These are phyloP conservation scores for Saturnia japonica DNA, from an alignment of 2,888 invertebrate species.

Conservation along the genomic window DNA sequence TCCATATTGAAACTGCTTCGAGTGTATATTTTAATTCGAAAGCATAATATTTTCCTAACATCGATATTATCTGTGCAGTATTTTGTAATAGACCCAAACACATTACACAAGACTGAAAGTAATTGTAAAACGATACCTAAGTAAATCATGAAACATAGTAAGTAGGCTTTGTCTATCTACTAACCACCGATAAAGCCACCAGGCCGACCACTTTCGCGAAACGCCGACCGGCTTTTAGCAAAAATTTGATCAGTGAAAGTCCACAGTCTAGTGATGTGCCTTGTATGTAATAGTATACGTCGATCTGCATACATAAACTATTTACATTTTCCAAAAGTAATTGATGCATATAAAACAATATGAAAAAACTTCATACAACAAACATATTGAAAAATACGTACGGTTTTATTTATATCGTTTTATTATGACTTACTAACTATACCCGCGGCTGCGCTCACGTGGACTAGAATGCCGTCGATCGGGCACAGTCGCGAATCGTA, in stretches of 20 bases:
- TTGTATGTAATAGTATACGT: conserved; percentile 28
- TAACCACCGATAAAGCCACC: conserved; percentile 53
- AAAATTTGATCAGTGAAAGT: conserved; percentile 82
- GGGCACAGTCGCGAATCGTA: too few relatives aligned
- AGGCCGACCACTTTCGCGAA: conserved; percentile 77
- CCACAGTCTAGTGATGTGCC: conserved; percentile 44
- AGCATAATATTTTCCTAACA: neutral
- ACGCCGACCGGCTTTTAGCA: conserved; percentile 78
- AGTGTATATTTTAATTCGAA: neutral
- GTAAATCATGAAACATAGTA: conserved; percentile 33
- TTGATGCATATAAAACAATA: too few relatives aligned
- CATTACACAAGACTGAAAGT: conserved; percentile 37
- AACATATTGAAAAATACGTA: too few relatives aligned
- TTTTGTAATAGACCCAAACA: conserved; percentile 22
- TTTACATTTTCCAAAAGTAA: too few relatives aligned
- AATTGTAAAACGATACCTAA: conserved; percentile 40
- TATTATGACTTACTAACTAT: too few relatives aligned
- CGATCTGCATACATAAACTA: conserved; percentile 47
- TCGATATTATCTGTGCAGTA: neutral
- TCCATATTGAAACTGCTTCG: neutral
- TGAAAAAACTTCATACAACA: too few relatives aligned
- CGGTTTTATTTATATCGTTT: too few relatives aligned
- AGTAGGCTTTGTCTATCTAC: conserved; percentile 44
- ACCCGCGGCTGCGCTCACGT: too few relatives aligned
- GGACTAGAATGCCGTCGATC: too few relatives aligned